Evolutionary conservation across 2,888 invertebrate species (phyloP).

Genomic region (Mesorhabditis sp.): DNA sequence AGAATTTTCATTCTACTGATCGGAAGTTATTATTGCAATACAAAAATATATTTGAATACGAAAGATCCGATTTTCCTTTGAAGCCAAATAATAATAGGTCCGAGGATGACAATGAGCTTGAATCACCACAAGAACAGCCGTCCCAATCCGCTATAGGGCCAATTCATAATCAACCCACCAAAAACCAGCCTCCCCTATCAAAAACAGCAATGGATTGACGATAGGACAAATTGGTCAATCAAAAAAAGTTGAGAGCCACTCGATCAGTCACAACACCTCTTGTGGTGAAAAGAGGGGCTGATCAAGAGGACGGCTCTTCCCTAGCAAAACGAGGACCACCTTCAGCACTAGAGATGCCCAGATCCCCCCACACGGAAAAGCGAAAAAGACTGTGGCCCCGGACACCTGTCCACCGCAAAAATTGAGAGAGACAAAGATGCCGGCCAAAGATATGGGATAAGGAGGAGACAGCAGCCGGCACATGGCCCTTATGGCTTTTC

Average conservation of each 20-base stretch:
- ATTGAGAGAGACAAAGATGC: neutral
- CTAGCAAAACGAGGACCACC: neutral
- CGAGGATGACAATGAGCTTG: too few relatives aligned
- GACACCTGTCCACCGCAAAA: conserved; percentile 5
- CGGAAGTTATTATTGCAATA: too few relatives aligned
- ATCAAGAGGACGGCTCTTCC: neutral
- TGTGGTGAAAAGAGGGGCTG: neutral
- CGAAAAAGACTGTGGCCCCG: neutral
- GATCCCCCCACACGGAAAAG: neutral
- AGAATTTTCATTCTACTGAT: too few relatives aligned
- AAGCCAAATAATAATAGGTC: too few relatives aligned
- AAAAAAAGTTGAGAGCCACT: neutral
- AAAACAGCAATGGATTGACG: conserved; percentile 1
- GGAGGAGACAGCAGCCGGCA: neutral
- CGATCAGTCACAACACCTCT: conserved; percentile 4
- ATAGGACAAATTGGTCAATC: neutral
- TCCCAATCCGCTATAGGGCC: too few relatives aligned
- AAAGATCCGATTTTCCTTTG: too few relatives aligned
- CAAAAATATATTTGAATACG: too few relatives aligned
- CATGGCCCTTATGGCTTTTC: too few relatives aligned
- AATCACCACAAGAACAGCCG: too few relatives aligned
- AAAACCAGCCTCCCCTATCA: neutral
- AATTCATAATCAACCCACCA: too few relatives aligned
- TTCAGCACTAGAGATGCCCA: too few relatives aligned
- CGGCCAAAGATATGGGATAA: neutral